Percentiles rank a stretch among this genome's conserved stretches.
phyloP scores from a whole-genome alignment of 2,797 vertebrate species.

The Carduelis carduelis region DNA sequence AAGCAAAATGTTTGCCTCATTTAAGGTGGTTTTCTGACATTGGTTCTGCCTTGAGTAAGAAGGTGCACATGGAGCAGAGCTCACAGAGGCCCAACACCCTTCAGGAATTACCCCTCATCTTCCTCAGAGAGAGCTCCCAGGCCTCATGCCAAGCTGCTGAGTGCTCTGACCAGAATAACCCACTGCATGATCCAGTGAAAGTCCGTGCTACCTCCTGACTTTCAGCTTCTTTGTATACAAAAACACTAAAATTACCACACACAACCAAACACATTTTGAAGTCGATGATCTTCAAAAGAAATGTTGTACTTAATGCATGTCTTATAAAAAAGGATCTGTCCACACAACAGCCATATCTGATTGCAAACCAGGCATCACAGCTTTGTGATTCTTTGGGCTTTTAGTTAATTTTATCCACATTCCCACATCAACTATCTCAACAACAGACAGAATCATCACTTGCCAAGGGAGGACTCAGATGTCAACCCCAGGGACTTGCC shows the following conservation, averaged over 20 bases:
- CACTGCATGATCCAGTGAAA: not conserved
- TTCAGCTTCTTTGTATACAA: not conserved
- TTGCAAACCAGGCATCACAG: conserved; percentile 15
- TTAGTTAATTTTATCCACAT: not conserved
- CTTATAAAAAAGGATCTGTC: not conserved
- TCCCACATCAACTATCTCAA: conserved; percentile 40
- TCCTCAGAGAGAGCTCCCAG: not conserved
- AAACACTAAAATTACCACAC: not conserved
- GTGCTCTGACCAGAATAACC: not conserved
- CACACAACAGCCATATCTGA: conserved; percentile 2
- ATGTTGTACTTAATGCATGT: not conserved
- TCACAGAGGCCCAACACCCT: accelerated
- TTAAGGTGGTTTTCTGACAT: not conserved
- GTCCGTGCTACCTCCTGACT: not conserved
- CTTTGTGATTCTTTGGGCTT: not conserved
- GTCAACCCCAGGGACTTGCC: conserved; percentile 48
- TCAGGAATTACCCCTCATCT: accelerated
- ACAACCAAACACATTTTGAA: not conserved
- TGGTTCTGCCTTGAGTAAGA: not conserved
- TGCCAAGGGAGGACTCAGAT: conserved; percentile 50
- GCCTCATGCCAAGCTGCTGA: not conserved
- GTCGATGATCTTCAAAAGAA: not conserved
- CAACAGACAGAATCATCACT: not conserved
- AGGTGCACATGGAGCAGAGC: accelerated
- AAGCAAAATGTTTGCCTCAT: not conserved